Base-by-base conservation (phyloP, 2,797 vertebrate genomes). In the Silurus lanzhouensis region DNA sequence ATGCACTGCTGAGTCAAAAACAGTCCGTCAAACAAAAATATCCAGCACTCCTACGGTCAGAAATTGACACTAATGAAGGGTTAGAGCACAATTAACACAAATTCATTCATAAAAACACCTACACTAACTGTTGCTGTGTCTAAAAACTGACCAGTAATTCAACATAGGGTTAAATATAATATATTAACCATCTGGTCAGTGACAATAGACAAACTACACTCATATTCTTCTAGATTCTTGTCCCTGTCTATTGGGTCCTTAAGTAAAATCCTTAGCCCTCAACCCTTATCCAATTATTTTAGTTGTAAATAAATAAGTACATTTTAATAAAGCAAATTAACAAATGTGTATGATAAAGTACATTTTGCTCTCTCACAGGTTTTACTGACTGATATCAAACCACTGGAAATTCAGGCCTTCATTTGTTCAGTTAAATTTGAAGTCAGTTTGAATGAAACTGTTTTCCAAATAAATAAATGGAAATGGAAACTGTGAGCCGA, bases 11-110 rank as follows among this genome's bases (percentile, higher is more conserved):
- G 0, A 9, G 7, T 66, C n/a, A 25, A 61, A 25, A 76, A 27
- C 5, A 5, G 14, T 55, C 13, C 8, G 15, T 61, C 22, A 66
- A 27, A 3, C 38, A 27, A 25, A 66, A 66, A 81, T 52, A 79
- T 22, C 12, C 31, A 63, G 6, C 3, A 2, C 20, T 44, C 9
- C 31, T 46, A 0, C 15, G 31, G 31, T 63, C 38, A 46, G 20
- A 46, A n/a, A 25, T 2, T 19, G 7, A 52, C 60, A 19, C 3
- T 12, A 12, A 63, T 80, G 3, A 79, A 46, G 6, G 31, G 22
- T 80, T 64, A 48, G 13, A 9, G 27, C 75, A 58, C 75, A 77
- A 77, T 10, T 77, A 38, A 64, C 38, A 46, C 77, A 63, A 79
- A 63, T 46, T 44, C 31, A 63, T 63, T 6, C 38, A 44, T 48